Percentiles rank a stretch among this genome's conserved stretches.
These are phyloP conservation scores for Dufourea novaeangliae DNA, from an alignment of 1,140 invertebrate genomes.

Conservation along the genomic window DNA sequence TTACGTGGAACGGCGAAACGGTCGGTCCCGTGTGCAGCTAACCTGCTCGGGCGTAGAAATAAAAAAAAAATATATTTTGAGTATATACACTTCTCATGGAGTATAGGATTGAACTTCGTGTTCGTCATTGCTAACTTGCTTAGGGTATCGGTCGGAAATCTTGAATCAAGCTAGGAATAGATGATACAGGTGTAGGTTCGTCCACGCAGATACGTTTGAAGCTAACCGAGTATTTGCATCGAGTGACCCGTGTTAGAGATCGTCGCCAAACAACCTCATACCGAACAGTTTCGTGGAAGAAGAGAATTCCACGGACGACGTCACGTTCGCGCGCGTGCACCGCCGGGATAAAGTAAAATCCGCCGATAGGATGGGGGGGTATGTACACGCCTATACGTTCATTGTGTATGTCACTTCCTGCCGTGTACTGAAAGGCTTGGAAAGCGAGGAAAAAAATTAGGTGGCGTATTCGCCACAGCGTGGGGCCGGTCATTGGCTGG, in stretches of 20 bases:
- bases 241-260: too few species aligned
- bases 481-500: constrained; percentile 41
- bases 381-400: constrained; percentile 23
- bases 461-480: constrained; percentile 54
- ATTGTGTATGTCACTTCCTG: constrained; percentile 65
- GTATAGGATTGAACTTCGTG: too few species aligned
- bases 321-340: constrained; percentile 41
- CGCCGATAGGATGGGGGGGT: not conserved
- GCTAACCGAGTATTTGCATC: not conserved
- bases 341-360: constrained; percentile 40
- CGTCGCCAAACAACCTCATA: not conserved
- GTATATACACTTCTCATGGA: not conserved
- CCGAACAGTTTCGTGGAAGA: constrained; percentile 8
- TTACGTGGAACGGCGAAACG: constrained; percentile 38
- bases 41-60: not conserved
- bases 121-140: too few species aligned
- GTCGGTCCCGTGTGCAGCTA: not conserved
- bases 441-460: constrained; percentile 70
- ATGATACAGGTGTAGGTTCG: too few species aligned
- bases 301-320: constrained; percentile 21
- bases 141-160: too few species aligned
- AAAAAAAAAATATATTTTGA: constrained; percentile 3
- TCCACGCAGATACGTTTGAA: not conserved
- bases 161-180: too few species aligned
- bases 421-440: constrained; percentile 61